Evolutionary conservation across 2,888 invertebrate genomes (phyloP).

Genomic region (Ligdia adustata): DNA sequence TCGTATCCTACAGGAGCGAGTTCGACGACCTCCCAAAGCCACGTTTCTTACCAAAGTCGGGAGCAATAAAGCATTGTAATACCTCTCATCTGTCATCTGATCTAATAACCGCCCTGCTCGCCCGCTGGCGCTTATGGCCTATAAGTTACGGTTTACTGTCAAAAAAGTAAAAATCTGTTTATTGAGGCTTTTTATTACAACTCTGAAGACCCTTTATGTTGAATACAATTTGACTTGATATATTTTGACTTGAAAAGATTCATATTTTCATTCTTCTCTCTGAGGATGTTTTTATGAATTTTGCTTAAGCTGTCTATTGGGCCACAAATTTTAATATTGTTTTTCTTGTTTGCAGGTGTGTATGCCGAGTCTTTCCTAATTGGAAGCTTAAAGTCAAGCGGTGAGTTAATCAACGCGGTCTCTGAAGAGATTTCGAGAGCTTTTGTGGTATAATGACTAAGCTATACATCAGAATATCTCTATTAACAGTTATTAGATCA

Average conservation of each 20-base stretch:
- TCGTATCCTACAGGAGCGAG: constrained; percentile 64
- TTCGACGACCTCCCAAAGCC: constrained; percentile 66
- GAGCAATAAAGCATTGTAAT: constrained; percentile 71
- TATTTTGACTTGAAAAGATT: constrained; percentile 57
- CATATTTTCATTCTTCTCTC: constrained; percentile 36
- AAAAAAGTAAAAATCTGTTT: constrained; percentile 62
- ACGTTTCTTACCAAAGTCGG: constrained; percentile 63
- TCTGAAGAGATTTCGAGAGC: constrained; percentile 13
- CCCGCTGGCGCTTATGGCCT: constrained; percentile 58
- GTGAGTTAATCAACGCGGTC: constrained; percentile 35
- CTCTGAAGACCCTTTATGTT: constrained; percentile 58
- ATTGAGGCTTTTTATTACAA: constrained; percentile 66
- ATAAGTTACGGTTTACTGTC: constrained; percentile 75
- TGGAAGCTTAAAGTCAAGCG: constrained; percentile 25
- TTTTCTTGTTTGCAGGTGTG: constrained; percentile 73
- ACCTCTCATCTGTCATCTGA: constrained; percentile 75
- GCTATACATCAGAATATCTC: constrained; percentile 15
- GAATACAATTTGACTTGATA: constrained; percentile 50
- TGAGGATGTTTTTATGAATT: constrained; percentile 14
- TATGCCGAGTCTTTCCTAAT: constrained; percentile 29
- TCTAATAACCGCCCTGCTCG: constrained; percentile 61
- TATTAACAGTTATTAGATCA: constrained; percentile 28
- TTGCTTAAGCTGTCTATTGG: constrained; percentile 10
- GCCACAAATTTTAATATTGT: constrained; percentile 16
- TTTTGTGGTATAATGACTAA: constrained; percentile 25